Evolutionary conservation across 2,113 vertebrate genomes (phyloP).

Genomic region (Cinclus cinclus): DNA sequence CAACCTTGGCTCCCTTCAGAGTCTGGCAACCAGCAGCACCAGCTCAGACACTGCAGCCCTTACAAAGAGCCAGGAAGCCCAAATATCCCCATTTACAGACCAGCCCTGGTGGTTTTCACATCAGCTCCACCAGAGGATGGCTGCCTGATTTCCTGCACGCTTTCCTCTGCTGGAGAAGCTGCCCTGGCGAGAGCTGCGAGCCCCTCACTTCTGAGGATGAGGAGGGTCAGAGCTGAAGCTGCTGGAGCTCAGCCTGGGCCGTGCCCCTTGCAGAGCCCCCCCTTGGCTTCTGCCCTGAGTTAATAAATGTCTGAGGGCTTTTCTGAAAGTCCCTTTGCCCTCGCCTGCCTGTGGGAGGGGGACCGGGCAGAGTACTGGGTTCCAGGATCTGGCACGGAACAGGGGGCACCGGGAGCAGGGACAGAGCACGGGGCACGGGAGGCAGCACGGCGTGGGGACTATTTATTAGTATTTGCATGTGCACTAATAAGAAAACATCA

Average conservation of each 20-base stretch:
- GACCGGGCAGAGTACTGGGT: neutral
- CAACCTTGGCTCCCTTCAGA: neutral
- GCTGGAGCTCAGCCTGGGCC: neutral
- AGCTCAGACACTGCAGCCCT: rapidly evolving
- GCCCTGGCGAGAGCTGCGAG: neutral
- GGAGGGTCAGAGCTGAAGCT: neutral
- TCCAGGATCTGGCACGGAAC: neutral
- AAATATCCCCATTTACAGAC: rapidly evolving
- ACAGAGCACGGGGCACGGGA: neutral
- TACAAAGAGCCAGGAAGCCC: rapidly evolving
- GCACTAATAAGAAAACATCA: neutral
- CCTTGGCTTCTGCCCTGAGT: rapidly evolving
- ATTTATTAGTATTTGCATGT: neutral
- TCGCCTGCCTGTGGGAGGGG: neutral
- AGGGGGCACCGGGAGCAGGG: neutral
- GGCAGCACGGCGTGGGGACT: neutral
- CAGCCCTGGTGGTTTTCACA: rapidly evolving
- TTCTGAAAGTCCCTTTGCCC: rapidly evolving
- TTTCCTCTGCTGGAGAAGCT: neutral
- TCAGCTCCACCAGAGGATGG: rapidly evolving
- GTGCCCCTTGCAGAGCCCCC: neutral
- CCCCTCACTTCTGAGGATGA: no score
- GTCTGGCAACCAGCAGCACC: neutral
- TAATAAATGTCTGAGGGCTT: no score
- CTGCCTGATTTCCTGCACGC: neutral